A percentile compares a stretch with the other conserved stretches of the same genome.
phyloP scores from a whole-genome alignment of 1,140 invertebrate genomes.

The Bombus waltoni region DNA sequence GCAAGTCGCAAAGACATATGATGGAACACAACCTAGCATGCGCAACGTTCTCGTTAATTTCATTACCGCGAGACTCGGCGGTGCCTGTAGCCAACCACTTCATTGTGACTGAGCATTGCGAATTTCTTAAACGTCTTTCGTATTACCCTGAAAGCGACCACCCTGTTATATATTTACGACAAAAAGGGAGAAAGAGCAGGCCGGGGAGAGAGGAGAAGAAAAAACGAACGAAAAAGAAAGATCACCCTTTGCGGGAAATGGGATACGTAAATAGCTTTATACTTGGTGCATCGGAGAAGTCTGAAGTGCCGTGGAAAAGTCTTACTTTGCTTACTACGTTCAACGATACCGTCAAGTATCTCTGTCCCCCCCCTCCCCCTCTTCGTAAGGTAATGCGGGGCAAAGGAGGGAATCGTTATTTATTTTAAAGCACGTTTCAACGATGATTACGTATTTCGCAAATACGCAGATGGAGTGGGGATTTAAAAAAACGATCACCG shows the following conservation, averaged over 20 bases:
- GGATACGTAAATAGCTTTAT: constrained; percentile 50
- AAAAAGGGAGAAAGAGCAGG: background rate
- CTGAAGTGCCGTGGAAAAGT: constrained; percentile 46
- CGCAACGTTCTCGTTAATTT: constrained; percentile 22
- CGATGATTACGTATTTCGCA: constrained; percentile 31
- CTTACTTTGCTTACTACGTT: constrained; percentile 36
- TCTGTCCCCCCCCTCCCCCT: background rate
- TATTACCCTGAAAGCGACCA: constrained; percentile 4
- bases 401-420: background rate
- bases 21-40: background rate
- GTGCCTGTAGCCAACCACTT: constrained; percentile 20
- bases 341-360: constrained; percentile 34
- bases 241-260: constrained; percentile 34
- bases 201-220: background rate
- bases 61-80: constrained; percentile 7
- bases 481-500: background rate
- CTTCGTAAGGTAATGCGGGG: too few relatives aligned
- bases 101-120: constrained; percentile 2
- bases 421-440: constrained; percentile 30
- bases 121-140: constrained; percentile 43
- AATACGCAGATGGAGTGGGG: background rate
- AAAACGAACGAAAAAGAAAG: background rate
- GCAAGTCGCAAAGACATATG: background rate
- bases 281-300: constrained; percentile 33
- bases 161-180: constrained; percentile 9